phyloP scores from a whole-genome alignment of 2,888 invertebrate genomes.

The Tetanocera ferruginea region DNA sequence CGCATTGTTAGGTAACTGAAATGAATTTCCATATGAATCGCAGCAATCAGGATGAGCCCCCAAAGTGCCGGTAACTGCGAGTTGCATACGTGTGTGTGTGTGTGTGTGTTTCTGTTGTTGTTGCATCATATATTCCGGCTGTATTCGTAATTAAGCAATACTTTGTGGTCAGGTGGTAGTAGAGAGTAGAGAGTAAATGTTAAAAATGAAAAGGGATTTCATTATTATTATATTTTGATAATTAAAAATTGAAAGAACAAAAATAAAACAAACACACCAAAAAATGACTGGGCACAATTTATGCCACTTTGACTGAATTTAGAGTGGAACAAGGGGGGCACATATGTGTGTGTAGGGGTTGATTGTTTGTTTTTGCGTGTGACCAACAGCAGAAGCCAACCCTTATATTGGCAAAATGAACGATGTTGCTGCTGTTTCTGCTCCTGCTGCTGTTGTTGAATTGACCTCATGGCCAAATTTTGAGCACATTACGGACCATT shows the following conservation, averaged over 20 bases:
- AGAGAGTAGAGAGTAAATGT: not conserved
- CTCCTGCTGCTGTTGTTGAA: not conserved
- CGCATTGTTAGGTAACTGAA: conserved; percentile 8
- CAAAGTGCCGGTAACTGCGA: not conserved
- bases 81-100: not conserved
- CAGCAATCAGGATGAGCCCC: not conserved
- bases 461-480: conserved; percentile 47
- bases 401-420: not conserved
- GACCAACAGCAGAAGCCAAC: not conserved
- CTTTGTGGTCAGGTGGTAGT: conserved; percentile 6
- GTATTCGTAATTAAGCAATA: not conserved
- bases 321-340: not conserved
- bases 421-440: not conserved
- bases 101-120: not conserved
- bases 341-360: not conserved
- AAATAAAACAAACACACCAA: not conserved
- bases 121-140: not conserved
- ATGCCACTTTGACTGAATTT: not conserved
- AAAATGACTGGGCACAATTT: not conserved
- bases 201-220: conserved; percentile 4
- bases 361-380: not conserved
- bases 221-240: not conserved
- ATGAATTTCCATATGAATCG: not conserved
- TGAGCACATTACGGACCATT: conserved; percentile 65
- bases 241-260: not conserved